These are phyloP conservation scores for Ptilodon capucinus DNA, from an alignment of 2,888 invertebrate genomes.

Conservation along the genomic window DNA sequence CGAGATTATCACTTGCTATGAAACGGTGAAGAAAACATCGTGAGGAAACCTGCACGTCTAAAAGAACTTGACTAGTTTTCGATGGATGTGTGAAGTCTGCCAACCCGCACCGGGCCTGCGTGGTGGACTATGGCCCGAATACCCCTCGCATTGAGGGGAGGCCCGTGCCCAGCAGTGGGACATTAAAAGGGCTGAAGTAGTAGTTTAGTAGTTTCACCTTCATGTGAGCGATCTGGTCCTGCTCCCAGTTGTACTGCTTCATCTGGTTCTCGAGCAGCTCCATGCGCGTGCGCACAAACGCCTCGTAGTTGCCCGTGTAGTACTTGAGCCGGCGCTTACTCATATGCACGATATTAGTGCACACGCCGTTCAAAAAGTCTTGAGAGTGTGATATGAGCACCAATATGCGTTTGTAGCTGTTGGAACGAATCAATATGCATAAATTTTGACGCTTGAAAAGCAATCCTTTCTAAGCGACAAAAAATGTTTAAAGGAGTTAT, in stretches of 20 bases:
- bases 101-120: no score
- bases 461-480: no score
- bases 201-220: constrained; percentile 84
- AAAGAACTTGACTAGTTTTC: no score
- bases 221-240: constrained; percentile 99
- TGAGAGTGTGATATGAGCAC: constrained; percentile 99
- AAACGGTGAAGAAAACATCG: no score
- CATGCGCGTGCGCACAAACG: constrained; percentile 95
- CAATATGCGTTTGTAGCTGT: constrained; percentile 96
- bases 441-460: no score
- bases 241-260: constrained; percentile 99
- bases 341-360: constrained; percentile 98
- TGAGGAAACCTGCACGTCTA: no score
- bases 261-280: constrained; percentile 98
- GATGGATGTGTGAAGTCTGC: no score
- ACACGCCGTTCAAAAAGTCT: constrained; percentile 99
- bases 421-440: no score
- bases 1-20: no score
- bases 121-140: no score
- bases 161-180: background rate
- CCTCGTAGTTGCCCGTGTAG: constrained; percentile 98
- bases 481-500: no score
- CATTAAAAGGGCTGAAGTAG: background rate
- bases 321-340: constrained; percentile 96
- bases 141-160: background rate